Evolutionary conservation across 2,888 invertebrate species (phyloP).

Genomic region (Euzophera pinguis): DNA sequence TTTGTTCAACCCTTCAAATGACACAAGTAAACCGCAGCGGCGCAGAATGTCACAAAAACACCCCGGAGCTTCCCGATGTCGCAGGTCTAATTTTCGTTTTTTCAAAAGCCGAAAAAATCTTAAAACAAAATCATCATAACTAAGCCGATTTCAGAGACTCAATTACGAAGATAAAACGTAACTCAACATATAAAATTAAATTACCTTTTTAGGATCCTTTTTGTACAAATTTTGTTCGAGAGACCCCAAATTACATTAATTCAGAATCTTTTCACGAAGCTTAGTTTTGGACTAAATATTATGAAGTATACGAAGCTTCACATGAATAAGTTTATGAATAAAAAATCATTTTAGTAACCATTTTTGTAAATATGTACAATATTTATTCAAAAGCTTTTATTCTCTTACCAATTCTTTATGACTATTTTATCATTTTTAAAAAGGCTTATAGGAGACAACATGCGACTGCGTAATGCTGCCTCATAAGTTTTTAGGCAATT

Average conservation of each 20-base stretch:
- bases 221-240: constrained; percentile 4
- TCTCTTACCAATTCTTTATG: too few species aligned
- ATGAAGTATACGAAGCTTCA: too few species aligned
- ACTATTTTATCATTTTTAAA: too few species aligned
- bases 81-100: background rate
- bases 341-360: too few species aligned
- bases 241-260: background rate
- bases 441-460: too few species aligned
- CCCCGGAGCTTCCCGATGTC: background rate
- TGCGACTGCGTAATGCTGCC: too few species aligned
- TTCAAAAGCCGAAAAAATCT: background rate
- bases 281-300: background rate
- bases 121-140: constrained; percentile 23
- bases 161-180: background rate
- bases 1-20: background rate
- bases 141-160: background rate
- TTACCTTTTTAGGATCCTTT: background rate
- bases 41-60: background rate
- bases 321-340: too few species aligned
- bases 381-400: too few species aligned
- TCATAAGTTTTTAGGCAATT: too few species aligned
- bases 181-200: background rate
- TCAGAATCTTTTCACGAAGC: background rate
- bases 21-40: background rate
- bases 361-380: too few species aligned